Conservation (phyloP, 2,113 vertebrate genomes). For the Rhagologus leucostigma region DNA sequence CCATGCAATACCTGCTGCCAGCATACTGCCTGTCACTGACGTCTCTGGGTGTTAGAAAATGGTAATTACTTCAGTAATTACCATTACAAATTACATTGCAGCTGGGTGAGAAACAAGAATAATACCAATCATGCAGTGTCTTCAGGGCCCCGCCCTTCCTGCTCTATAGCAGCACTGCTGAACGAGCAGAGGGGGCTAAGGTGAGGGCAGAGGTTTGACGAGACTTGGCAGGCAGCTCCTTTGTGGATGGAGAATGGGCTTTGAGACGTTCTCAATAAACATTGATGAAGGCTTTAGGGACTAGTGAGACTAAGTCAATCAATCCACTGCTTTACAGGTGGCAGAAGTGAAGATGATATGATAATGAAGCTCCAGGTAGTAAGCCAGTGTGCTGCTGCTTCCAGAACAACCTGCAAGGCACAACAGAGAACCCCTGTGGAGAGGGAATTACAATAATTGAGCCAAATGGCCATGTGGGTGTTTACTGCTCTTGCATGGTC, state of each 20-base stretch:
- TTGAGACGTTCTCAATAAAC: not conserved
- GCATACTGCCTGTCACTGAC: not conserved
- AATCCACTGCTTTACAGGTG: not conserved
- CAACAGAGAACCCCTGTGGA: not conserved
- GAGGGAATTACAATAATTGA: slow-evolving; percentile 37
- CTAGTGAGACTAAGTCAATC: not conserved
- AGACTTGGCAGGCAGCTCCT: not conserved
- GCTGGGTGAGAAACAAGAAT: not conserved
- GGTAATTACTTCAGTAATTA: not conserved
- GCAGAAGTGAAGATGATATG: not conserved
- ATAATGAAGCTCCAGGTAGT: not conserved
- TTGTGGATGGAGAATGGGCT: not conserved
- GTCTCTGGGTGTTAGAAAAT: not conserved
- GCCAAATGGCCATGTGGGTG: not conserved
- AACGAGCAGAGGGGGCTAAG: not conserved
- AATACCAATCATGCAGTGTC: not conserved
- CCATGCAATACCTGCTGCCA: not conserved
- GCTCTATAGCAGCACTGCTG: not conserved
- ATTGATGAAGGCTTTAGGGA: not conserved
- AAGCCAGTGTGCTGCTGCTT: not conserved
- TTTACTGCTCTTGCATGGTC: slow-evolving; percentile 13
- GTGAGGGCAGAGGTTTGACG: not conserved
- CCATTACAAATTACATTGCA: not conserved
- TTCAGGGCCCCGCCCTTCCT: not conserved
- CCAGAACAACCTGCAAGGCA: not conserved